Percentiles rank a stretch among this genome's conserved stretches.
Evolutionary conservation across 2,113 vertebrate species (phyloP).

Genomic region (Pelobates fuscus): DNA sequence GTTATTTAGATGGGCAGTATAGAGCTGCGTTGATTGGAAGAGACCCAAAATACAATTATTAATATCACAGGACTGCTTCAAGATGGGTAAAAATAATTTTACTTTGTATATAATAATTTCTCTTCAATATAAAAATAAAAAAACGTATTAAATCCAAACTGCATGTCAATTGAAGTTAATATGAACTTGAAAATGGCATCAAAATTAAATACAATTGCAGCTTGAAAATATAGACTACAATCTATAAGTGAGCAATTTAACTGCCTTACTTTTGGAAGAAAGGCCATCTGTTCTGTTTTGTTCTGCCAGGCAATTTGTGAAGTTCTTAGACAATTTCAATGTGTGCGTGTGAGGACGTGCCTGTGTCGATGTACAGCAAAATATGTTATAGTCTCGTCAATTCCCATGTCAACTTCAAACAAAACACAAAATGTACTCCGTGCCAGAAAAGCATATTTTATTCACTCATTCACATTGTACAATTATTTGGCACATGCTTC

Average conservation of each 20-base stretch:
- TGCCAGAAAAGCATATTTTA: constrained; percentile 23
- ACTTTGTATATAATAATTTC: too few relatives aligned
- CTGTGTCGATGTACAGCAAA: constrained; percentile 60
- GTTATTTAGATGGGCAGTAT: too few relatives aligned
- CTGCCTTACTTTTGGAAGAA: constrained; percentile 51
- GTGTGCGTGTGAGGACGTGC: constrained; percentile 58
- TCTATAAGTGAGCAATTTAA: constrained; percentile 55
- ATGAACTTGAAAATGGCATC: too few relatives aligned
- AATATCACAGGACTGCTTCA: too few relatives aligned
- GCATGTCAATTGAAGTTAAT: too few relatives aligned
- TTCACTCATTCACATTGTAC: constrained; percentile 5
- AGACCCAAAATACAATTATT: too few relatives aligned
- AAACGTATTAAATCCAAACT: too few relatives aligned
- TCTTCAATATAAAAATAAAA: too few relatives aligned
- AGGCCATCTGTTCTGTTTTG: constrained; percentile 65
- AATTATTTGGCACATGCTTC: constrained; percentile 23
- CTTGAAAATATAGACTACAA: neutral
- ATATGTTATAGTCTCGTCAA: constrained; percentile 58
- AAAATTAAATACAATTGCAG: too few relatives aligned
- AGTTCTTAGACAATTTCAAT: constrained; percentile 58
- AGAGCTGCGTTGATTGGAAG: too few relatives aligned
- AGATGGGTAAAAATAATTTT: too few relatives aligned
- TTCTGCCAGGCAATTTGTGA: constrained; percentile 58
- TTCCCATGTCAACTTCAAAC: constrained; percentile 52
- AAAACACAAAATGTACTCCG: constrained; percentile 53